Percentiles rank a stretch among this genome's conserved stretches.
phyloP scores from a whole-genome alignment of 2,797 vertebrate species.

The Coendou prehensilis region DNA sequence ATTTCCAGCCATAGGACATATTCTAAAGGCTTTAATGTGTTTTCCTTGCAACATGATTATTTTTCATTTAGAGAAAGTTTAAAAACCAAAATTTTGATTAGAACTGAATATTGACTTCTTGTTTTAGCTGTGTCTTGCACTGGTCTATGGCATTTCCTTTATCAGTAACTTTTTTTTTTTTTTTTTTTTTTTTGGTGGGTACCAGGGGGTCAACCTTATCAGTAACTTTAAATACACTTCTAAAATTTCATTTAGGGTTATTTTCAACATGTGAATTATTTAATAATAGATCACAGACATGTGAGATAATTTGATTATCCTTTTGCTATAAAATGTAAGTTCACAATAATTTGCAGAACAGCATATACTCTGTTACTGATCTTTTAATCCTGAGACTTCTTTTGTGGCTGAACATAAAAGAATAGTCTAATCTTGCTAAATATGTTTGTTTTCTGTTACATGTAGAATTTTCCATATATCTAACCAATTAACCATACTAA shows the following conservation, averaged over 20 bases:
- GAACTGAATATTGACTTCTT: background rate
- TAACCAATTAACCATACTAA: background rate
- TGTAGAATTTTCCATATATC: background rate
- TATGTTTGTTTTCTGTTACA: background rate
- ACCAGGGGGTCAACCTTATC: too few relatives aligned
- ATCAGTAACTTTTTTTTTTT: slow-evolving; percentile 20
- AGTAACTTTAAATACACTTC: slow-evolving; percentile 6
- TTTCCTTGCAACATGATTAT: background rate
- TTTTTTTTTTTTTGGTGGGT: too few relatives aligned
- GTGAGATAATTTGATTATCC: background rate
- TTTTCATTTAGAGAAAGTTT: slow-evolving; percentile 50
- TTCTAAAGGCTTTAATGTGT: background rate
- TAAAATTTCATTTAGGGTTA: background rate
- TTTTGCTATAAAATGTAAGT: background rate
- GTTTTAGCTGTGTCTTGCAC: background rate
- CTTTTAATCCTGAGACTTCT: background rate
- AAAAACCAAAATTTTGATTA: background rate
- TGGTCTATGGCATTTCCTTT: background rate
- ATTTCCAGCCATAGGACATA: background rate
- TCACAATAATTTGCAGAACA: background rate
- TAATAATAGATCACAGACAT: background rate
- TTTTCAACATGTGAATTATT: background rate
- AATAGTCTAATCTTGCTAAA: background rate
- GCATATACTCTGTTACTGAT: background rate
- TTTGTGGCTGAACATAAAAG: background rate